phyloP scores from a whole-genome alignment of 1,140 invertebrate species.

The Brachionus asplanchnoidis region DNA sequence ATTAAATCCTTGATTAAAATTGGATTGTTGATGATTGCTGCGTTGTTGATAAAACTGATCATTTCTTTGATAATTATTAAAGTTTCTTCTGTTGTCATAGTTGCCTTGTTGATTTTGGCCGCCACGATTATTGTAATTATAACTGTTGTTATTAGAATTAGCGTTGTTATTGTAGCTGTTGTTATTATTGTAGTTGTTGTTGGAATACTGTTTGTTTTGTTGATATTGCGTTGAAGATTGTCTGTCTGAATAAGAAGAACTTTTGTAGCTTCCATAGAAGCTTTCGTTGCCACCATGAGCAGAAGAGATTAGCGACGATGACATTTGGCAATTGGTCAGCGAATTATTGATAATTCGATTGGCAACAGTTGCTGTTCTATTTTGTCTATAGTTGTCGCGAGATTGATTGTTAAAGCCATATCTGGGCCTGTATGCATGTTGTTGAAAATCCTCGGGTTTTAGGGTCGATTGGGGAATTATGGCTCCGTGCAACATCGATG shows the following conservation, averaged over 20 bases:
- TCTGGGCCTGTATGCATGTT: background rate
- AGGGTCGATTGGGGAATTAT: constrained; percentile 6
- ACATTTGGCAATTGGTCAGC: background rate
- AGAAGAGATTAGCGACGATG: background rate
- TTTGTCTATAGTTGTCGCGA: constrained; percentile 13
- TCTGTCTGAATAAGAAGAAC: background rate
- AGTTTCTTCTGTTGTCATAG: background rate
- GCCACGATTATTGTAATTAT: background rate
- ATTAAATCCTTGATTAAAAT: background rate
- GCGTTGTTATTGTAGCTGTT: no score
- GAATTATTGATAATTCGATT: constrained; percentile 7
- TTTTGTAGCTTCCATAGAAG: constrained; percentile 19
- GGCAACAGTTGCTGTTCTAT: background rate
- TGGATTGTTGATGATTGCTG: background rate
- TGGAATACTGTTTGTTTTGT: background rate
- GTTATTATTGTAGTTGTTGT: background rate
- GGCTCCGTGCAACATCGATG: background rate
- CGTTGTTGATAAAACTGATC: background rate
- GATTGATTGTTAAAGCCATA: constrained; percentile 25
- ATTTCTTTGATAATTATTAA: background rate
- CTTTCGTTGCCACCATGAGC: constrained; percentile 15
- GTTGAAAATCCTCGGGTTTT: background rate
- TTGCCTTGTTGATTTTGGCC: background rate
- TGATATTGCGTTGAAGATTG: background rate
- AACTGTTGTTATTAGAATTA: no score